Conservation (phyloP, 1,140 invertebrate genomes). For the Mya arenaria region DNA sequence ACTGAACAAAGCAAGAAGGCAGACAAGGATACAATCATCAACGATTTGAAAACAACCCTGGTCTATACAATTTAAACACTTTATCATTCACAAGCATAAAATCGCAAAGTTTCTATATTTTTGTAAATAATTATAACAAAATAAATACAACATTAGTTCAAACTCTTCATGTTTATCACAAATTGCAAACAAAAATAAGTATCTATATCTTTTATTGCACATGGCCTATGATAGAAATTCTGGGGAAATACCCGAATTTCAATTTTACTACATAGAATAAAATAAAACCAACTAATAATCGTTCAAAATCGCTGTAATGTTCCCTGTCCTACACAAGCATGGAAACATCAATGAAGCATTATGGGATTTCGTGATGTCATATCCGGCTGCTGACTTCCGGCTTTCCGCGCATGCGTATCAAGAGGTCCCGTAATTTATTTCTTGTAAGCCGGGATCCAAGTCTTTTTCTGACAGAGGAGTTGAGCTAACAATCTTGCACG, state of each 20-base stretch:
- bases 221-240: conserved; percentile 52
- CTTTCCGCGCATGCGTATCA: neutral
- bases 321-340: conserved; percentile 32
- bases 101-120: neutral
- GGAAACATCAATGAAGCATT: conserved; percentile 39
- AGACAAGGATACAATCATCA: conserved; percentile 41
- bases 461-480: neutral
- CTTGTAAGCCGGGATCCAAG: neutral
- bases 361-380: neutral
- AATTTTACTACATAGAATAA: neutral
- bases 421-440: too few relatives aligned
- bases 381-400: conserved; percentile 2
- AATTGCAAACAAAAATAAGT: conserved; percentile 47
- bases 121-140: conserved; percentile 51
- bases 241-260: neutral
- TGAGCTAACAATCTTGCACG: neutral
- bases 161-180: conserved; percentile 42
- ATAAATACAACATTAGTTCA: conserved; percentile 50
- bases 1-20: neutral
- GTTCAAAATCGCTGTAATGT: neutral
- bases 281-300: conserved; percentile 27
- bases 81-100: conserved; percentile 4
- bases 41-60: conserved; percentile 49
- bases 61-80: conserved; percentile 46
- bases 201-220: conserved; percentile 55